A percentile compares a stretch with the other conserved stretches of the same genome.
Conservation (phyloP, 2,888 invertebrate species). For the Cheilosia pagana region DNA sequence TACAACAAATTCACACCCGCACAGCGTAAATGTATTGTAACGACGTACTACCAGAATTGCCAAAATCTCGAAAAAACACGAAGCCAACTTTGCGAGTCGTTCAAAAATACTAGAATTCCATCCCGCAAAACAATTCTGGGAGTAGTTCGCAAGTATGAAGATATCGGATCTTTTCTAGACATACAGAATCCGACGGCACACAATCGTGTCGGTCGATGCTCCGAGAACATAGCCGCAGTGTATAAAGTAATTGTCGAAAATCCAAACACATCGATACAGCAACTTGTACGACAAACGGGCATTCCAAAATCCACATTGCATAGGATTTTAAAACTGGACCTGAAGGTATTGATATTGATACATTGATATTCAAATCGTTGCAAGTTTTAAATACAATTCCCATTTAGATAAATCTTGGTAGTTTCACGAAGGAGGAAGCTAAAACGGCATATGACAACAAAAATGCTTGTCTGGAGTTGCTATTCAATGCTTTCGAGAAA, state of each 20-base stretch:
- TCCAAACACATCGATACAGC: background rate
- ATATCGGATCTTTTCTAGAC: too few relatives aligned
- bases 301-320: background rate
- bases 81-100: too few relatives aligned
- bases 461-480: slow-evolving; percentile 96
- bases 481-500: slow-evolving; percentile 99
- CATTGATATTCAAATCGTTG: background rate
- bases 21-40: too few relatives aligned
- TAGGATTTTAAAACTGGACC: background rate
- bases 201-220: too few relatives aligned
- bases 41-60: too few relatives aligned
- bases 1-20: too few relatives aligned
- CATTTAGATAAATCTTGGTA: slow-evolving; percentile 92
- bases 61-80: too few relatives aligned
- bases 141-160: too few relatives aligned
- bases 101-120: too few relatives aligned
- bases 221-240: background rate
- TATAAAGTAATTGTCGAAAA: background rate
- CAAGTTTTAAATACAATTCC: slow-evolving; percentile 75
- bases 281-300: background rate
- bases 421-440: slow-evolving; percentile 95
- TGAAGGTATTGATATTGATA: background rate
- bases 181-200: too few relatives aligned
- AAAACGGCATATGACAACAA: slow-evolving; percentile 91
- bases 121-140: too few relatives aligned